Conservation (phyloP, 2,888 invertebrate genomes). For the Ochropacha duplaris region DNA sequence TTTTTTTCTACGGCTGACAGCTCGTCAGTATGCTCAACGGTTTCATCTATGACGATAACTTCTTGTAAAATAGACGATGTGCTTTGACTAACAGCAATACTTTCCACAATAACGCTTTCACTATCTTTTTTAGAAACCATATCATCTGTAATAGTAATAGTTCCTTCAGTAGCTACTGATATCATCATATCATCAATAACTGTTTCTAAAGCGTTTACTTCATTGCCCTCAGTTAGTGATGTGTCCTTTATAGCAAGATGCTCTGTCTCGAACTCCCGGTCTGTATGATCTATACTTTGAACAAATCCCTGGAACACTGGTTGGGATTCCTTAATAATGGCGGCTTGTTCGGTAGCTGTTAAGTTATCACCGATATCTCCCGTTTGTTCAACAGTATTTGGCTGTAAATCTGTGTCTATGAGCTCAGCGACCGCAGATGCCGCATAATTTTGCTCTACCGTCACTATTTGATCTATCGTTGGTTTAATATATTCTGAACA, state of each 20-base stretch:
- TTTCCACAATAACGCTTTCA: not conserved
- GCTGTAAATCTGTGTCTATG: not conserved
- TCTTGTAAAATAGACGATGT: not conserved
- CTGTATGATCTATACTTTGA: not conserved
- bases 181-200: not conserved
- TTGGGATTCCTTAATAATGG: not conserved
- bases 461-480: not conserved
- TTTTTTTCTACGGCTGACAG: not conserved
- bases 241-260: not conserved
- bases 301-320: not conserved
- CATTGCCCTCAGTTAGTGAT: not conserved
- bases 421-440: not conserved
- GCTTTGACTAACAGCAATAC: not conserved
- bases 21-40: not conserved
- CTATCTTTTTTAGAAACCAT: not conserved
- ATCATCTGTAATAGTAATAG: not conserved
- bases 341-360: not conserved
- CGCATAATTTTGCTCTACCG: not conserved
- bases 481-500: conserved; percentile 6
- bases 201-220: not conserved
- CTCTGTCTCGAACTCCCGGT: not conserved
- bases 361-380: not conserved
- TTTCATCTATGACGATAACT: not conserved
- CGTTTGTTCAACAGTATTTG: not conserved
- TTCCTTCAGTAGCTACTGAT: conserved; percentile 1